Base-by-base conservation (phyloP, 2,113 vertebrate genomes). In the Mixornis gularis region DNA sequence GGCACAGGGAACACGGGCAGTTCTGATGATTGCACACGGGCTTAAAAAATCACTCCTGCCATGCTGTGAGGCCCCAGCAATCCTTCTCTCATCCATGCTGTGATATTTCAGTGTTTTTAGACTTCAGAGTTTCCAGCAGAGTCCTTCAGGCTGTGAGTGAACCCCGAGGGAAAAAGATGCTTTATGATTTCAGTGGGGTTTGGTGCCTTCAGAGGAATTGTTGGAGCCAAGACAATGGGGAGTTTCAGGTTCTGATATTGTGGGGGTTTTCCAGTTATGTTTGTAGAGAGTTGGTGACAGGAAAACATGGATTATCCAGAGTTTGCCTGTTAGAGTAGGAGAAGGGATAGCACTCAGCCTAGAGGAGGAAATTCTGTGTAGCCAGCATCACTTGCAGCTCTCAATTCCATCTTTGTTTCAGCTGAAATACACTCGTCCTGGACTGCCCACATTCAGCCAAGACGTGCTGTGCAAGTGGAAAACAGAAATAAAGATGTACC, bases 381-480 rank as follows among this genome's bases (percentile, higher is more conserved):
- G 49, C 44, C 32, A 68, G 16, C 38, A 12, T 62, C 73, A 40
- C 30, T 56, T 94, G 26, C 64, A 63, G 65, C 51, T 91, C 74
- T 72, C 10, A 0, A n/a, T 71, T 92, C 21, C 6, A 2, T 91
- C 29, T 95, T 55, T 96, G 34, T 92, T 80, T 89, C 71, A 99
- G 99, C 92, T 99, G 87, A 99, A 99, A 91, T 99, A 99, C 56
- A 98, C 98, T n/a, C 98, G 99, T 30, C 99, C 99, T 7, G 98
- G 99, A 26, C 96, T 99, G 65, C 99, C 99, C 2, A 98, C 98
- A 0, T 99, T 99, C 94, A 99, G 99, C 92, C 99, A 99, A 85
- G 99, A 99, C 62, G 98, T 99, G 18, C 97, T 99, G 72, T 98
- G 98, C 96, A 99, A 99, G 90, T 99, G 99, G 99, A 99, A 98